phyloP scores from a whole-genome alignment of 35 echinoderm and acorn worm genomes.

The Amphiura filiformis region DNA sequence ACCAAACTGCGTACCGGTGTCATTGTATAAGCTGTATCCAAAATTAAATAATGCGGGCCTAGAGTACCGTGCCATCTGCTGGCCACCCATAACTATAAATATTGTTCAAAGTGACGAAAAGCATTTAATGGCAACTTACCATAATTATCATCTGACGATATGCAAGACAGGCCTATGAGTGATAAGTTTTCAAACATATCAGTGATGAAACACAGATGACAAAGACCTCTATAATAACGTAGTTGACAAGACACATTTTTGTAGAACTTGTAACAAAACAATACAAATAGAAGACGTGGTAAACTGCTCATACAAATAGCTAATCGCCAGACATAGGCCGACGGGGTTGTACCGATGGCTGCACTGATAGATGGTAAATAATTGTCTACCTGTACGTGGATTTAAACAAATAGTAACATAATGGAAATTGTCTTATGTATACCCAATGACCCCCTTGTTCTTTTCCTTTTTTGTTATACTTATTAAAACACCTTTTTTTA shows the following conservation, averaged over 20 bases:
- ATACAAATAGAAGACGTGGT: constrained; percentile 30
- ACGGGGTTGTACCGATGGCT: constrained; percentile 52
- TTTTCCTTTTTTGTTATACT: no score
- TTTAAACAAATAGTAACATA: no score
- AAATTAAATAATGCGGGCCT: no score
- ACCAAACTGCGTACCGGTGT: no score
- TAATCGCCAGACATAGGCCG: constrained; percentile 60
- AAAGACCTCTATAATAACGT: constrained; percentile 6
- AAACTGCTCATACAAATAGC: constrained; percentile 23
- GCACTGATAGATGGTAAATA: constrained; percentile 76
- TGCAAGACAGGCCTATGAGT: constrained; percentile 51
- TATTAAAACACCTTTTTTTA: no score
- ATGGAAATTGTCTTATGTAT: no score
- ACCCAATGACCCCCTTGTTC: no score
- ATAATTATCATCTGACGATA: constrained; percentile 59
- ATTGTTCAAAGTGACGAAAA: no score
- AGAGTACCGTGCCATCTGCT: no score
- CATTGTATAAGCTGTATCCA: no score
- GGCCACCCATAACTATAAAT: no score
- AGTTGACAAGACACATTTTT: not conserved
- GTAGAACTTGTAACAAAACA: constrained; percentile 52
- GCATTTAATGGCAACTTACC: no score
- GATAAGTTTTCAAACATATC: constrained; percentile 61
- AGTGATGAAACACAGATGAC: constrained; percentile 31
- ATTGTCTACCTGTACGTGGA: constrained; percentile 72